Evolutionary conservation across 2,113 vertebrate species (phyloP).

Genomic region (Aspidoscelis tigris): DNA sequence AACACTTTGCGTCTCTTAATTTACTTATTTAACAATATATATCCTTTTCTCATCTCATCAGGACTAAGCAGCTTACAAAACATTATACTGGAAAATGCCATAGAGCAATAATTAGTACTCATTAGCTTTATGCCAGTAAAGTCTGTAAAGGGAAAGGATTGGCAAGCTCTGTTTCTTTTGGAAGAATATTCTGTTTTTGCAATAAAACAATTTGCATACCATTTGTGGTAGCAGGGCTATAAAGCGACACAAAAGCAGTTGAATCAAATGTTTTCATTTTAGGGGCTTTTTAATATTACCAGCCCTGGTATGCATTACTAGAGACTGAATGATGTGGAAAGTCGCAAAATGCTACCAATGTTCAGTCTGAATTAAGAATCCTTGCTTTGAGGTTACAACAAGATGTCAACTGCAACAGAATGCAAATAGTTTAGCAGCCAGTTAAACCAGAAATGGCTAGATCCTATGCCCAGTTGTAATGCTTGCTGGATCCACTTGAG

Average conservation of each 20-base stretch:
- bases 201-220: slow-evolving; percentile 7
- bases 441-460: no score
- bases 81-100: background rate
- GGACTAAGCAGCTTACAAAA: slow-evolving; percentile 12
- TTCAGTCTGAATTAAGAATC: background rate
- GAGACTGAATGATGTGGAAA: background rate
- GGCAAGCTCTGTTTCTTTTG: slow-evolving; percentile 9
- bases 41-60: slow-evolving; percentile 6
- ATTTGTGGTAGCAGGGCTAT: background rate
- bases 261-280: background rate
- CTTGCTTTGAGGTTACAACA: background rate
- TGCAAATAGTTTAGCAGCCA: no score
- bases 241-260: background rate
- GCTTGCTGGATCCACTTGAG: no score
- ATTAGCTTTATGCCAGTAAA: background rate
- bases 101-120: slow-evolving; percentile 18
- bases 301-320: background rate
- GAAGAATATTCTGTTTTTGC: slow-evolving; percentile 3
- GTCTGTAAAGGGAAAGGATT: background rate
- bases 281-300: background rate
- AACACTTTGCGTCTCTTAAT: background rate
- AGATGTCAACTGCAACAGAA: no score
- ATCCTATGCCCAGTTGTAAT: no score
- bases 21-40: slow-evolving; percentile 3
- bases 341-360: background rate